A percentile compares a stretch with the other conserved stretches of the same genome.
phyloP scores from a whole-genome alignment of 2,888 invertebrate species.

The Sacculina carcini region DNA sequence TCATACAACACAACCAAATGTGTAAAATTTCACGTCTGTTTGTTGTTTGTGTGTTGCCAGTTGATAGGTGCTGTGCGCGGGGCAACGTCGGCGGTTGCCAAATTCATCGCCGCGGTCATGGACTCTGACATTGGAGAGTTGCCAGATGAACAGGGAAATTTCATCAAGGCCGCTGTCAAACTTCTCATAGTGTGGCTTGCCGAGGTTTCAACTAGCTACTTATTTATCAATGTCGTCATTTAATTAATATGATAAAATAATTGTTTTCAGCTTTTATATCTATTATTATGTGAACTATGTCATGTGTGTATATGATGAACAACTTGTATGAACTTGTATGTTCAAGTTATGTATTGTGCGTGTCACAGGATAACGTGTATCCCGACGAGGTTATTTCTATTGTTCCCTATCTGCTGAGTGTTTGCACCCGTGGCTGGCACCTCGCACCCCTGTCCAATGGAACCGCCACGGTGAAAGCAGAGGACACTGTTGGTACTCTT shows the following conservation, averaged over 20 bases:
- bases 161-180: slow-evolving; percentile 57
- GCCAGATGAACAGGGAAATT: slow-evolving; percentile 17
- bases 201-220: no score
- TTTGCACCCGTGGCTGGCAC: background rate
- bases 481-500: no score
- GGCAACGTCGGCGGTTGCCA: background rate
- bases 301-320: no score
- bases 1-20: no score
- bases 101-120: background rate
- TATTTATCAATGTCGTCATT: no score
- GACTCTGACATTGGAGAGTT: background rate
- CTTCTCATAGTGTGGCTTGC: slow-evolving; percentile 18
- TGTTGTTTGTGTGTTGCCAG: background rate
- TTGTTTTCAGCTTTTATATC: no score
- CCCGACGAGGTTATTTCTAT: background rate
- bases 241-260: no score
- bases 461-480: no score
- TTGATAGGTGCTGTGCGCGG: background rate
- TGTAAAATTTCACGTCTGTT: background rate
- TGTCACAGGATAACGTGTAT: background rate
- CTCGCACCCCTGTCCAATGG: no score
- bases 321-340: no score
- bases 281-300: no score
- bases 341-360: background rate
- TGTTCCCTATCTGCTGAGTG: background rate